Percentiles rank a stretch among this genome's conserved stretches.
Conservation (phyloP, 1,140 invertebrate species). For the Metaphire vulgaris region DNA sequence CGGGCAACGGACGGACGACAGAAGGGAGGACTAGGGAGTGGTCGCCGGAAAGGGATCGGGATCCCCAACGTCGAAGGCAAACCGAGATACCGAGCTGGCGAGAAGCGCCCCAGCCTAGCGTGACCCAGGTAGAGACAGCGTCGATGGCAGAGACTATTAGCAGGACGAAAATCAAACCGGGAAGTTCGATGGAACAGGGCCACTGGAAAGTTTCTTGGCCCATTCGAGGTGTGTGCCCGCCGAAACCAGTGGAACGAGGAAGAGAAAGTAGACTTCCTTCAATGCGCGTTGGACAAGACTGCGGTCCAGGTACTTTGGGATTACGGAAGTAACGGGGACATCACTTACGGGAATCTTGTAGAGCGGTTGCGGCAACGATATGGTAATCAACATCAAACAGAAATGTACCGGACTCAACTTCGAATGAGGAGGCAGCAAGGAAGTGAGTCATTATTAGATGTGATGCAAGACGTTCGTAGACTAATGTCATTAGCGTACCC, state of each 20-base stretch:
- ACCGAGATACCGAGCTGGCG: too few relatives aligned
- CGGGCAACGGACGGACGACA: too few relatives aligned
- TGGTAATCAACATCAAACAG: neutral
- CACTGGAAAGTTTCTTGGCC: neutral
- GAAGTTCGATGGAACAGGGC: too few relatives aligned
- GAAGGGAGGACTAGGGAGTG: too few relatives aligned
- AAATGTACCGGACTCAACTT: neutral
- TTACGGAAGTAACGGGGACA: neutral
- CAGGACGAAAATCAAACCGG: too few relatives aligned
- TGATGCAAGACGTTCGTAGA: neutral
- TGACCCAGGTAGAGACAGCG: too few relatives aligned
- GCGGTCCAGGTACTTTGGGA: neutral
- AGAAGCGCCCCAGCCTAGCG: too few relatives aligned
- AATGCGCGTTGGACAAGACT: neutral
- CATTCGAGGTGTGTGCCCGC: neutral
- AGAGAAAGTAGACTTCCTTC: neutral
- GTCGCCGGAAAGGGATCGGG: too few relatives aligned
- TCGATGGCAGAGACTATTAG: too few relatives aligned
- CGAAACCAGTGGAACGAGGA: neutral
- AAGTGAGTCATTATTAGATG: neutral
- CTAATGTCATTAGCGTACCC: neutral
- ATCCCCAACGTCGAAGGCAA: too few relatives aligned
- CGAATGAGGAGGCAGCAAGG: neutral
- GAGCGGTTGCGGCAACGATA: neutral
- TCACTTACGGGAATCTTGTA: neutral